Evolutionary conservation across 2,113 vertebrate species (phyloP), one percentile per base, ranked within the genome.

Genomic region (Callopanchax toddi): DNA sequence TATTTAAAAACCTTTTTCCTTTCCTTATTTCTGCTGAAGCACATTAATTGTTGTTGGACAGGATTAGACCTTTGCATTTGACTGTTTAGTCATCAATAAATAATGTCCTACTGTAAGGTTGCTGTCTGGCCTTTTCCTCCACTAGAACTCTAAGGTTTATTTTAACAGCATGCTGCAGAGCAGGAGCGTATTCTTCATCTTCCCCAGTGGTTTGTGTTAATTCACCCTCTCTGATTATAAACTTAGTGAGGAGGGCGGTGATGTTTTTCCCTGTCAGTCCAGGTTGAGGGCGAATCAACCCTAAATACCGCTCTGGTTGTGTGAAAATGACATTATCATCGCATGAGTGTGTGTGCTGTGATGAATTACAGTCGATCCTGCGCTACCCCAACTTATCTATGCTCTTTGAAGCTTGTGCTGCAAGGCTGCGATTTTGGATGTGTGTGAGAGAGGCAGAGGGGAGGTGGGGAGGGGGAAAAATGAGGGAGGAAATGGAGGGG

Each of bases 381-480:
- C 55, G 26, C 74, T 76, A 55, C 61, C 54, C 79, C 29, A 58
- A 79, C 77, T 90, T 90, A 91, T 89, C 87, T 83, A 86, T 89
- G 87, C 86, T 91, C 86, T 91, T 91, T 91, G 89, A 91, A 89
- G 87, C 84, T 54, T 6, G 37, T 76, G 85, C 84, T 67, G 78
- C 80, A 76, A 34, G 81, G 76, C 81, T 80, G 63, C 26, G 48
- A 82, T 78, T 85, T 87, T 39, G 55, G 74, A 72, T 82, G 74
- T 58, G 74, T 58, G 49, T 8, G 37, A 15, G 65, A 71, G 57
- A 74, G 56, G 42, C 59, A 42, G 46, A 29, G 37, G 40, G 37
- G 61, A 49, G 55, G 43, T n/a, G n/a, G n/a, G n/a, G n/a, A n/a
- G 60, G 26, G 42, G 56, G 37, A 52, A 21, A 20, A 56, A 20